A percentile compares a stretch with the other conserved stretches of the same genome.
phyloP scores from a whole-genome alignment of 2,113 vertebrate species.

The Erythrocercus mccallii region DNA sequence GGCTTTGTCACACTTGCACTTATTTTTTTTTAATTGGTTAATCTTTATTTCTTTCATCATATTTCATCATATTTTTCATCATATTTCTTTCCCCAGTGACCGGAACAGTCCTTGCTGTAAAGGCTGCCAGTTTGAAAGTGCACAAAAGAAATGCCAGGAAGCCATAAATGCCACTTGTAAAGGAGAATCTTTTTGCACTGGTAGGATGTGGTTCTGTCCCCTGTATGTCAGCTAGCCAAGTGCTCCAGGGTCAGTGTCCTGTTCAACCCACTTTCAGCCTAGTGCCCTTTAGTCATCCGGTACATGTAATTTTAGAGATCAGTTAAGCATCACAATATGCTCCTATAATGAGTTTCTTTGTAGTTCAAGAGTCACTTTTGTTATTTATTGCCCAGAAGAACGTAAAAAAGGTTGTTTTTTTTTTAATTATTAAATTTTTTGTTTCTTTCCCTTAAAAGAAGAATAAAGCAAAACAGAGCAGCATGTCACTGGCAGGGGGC shows the following conservation, averaged over 20 bases:
- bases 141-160: conserved; percentile 89
- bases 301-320: background rate
- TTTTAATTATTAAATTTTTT: background rate
- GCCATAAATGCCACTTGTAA: conserved; percentile 94
- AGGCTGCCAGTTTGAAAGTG: conserved; percentile 83
- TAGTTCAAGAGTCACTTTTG: background rate
- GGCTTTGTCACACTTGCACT: background rate
- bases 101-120: conserved; percentile 94
- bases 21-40: background rate
- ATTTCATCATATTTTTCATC: too few relatives aligned
- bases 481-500: background rate
- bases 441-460: background rate
- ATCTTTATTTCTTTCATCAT: background rate
- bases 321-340: background rate
- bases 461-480: background rate
- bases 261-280: background rate
- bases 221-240: background rate
- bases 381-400: background rate
- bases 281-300: background rate
- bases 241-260: background rate
- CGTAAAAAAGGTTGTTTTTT: background rate
- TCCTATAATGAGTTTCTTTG: background rate
- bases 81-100: conserved; percentile 82
- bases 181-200: conserved; percentile 89
- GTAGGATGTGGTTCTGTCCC: conserved; percentile 61